A percentile compares a stretch with the other conserved stretches of the same genome.
phyloP scores from a whole-genome alignment of 2,888 invertebrate genomes.

The Cantharis rufa region DNA sequence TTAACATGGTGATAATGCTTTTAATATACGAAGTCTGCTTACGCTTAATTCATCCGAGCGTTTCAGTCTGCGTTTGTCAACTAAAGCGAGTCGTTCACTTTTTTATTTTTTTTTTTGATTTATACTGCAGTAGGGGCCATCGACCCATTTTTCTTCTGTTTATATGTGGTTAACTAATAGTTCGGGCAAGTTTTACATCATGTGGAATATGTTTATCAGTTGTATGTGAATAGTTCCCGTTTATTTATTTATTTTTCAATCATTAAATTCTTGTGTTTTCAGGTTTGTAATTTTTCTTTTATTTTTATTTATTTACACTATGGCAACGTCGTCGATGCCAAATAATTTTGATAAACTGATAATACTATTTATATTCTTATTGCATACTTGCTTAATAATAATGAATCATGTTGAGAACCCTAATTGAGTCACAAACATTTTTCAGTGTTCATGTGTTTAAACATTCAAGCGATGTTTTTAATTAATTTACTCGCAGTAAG shows the following conservation, averaged over 20 bases:
- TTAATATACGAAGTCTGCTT: not conserved
- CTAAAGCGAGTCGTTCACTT: not conserved
- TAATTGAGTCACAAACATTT: not conserved
- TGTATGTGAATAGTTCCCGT: constrained; percentile 2
- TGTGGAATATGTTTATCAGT: constrained; percentile 7
- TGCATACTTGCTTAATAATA: not conserved
- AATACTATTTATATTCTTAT: not conserved
- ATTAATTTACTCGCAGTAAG: not conserved
- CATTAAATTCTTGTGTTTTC: not conserved
- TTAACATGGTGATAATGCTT: constrained; percentile 8
- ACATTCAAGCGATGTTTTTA: not conserved
- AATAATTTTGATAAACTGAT: not conserved
- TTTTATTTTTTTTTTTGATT: not conserved
- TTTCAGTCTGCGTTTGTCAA: constrained; percentile 12
- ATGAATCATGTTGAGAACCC: not conserved
- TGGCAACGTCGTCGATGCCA: not conserved
- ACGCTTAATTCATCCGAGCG: constrained; percentile 6
- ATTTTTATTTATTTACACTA: too few relatives aligned
- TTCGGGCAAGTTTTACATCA: constrained; percentile 5
- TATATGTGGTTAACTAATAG: not conserved
- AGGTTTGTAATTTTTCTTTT: not conserved
- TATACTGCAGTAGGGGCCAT: not conserved
- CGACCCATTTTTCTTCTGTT: not conserved
- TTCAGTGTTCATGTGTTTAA: not conserved
- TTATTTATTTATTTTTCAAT: constrained; percentile 6